Percentiles rank a stretch among this genome's conserved stretches.
Conservation (phyloP, 2,888 invertebrate genomes). For the Sinhomidia bicolor region DNA sequence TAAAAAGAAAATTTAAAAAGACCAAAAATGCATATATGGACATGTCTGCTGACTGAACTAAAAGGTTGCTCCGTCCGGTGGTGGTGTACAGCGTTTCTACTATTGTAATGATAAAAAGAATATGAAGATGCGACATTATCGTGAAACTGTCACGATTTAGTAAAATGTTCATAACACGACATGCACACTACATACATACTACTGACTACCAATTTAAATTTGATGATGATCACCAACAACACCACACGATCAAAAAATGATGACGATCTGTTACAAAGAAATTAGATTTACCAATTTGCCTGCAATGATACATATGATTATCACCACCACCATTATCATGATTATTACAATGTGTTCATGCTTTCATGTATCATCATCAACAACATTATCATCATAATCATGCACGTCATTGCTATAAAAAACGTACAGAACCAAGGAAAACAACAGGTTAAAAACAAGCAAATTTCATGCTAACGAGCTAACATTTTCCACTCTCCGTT, state of each 20-base stretch:
- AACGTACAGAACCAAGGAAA: background rate
- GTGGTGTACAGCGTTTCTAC: no score
- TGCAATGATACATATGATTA: slow-evolving; percentile 55
- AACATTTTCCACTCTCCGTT: slow-evolving; percentile 5
- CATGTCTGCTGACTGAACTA: no score
- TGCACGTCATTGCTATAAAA: slow-evolving; percentile 44
- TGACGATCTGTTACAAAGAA: slow-evolving; percentile 48
- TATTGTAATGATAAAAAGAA: no score
- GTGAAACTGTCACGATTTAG: slow-evolving; percentile 53
- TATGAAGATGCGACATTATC: background rate
- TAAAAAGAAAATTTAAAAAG: no score
- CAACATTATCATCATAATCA: slow-evolving; percentile 46
- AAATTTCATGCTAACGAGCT: slow-evolving; percentile 73
- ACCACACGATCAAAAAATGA: slow-evolving; percentile 16
- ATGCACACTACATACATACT: slow-evolving; percentile 22
- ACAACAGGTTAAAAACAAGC: slow-evolving; percentile 57
- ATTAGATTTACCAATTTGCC: slow-evolving; percentile 41
- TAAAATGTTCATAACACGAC: slow-evolving; percentile 63
- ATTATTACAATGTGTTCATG: slow-evolving; percentile 48
- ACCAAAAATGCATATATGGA: background rate
- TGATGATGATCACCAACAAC: slow-evolving; percentile 9
- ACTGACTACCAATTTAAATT: slow-evolving; percentile 46
- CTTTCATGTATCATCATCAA: slow-evolving; percentile 49
- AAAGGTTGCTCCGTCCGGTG: no score
- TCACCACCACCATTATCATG: slow-evolving; percentile 22